phyloP scores from a whole-genome alignment of 2,888 invertebrate species.

The Augochlorella aurata region DNA sequence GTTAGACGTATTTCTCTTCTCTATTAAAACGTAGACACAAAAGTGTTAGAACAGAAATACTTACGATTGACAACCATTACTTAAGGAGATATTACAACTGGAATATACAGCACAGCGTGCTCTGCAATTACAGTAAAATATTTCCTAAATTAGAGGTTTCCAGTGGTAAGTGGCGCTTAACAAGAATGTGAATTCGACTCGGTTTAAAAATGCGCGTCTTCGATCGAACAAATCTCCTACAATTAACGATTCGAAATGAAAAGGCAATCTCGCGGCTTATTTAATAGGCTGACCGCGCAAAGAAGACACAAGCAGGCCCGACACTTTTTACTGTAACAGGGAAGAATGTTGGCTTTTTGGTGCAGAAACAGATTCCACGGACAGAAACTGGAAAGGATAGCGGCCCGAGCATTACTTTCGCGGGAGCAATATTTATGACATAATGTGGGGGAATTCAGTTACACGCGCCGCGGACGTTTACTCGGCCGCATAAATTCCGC shows the following conservation, averaged over 20 bases:
- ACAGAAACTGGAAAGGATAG: background rate
- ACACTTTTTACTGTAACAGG: too few species aligned
- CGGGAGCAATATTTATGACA: background rate
- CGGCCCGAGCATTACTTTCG: background rate
- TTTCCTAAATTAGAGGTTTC: background rate
- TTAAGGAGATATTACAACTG: background rate
- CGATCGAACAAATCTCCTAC: background rate
- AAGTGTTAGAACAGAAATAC: background rate
- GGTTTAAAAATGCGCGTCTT: background rate
- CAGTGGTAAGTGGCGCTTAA: background rate
- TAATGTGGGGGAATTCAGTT: slow-evolving; percentile 3
- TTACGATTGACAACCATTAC: background rate
- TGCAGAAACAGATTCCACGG: background rate
- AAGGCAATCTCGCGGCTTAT: background rate
- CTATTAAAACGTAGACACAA: too few species aligned
- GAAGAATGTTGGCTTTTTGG: background rate
- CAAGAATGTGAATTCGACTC: background rate
- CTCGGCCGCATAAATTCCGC: slow-evolving; percentile 27
- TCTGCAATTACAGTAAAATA: background rate
- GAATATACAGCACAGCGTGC: background rate
- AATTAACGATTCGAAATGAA: background rate
- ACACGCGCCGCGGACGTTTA: slow-evolving; percentile 12
- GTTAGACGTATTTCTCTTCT: too few species aligned
- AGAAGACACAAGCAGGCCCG: too few species aligned
- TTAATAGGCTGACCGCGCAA: too few species aligned